Percentiles rank a stretch among this genome's conserved stretches.
phyloP scores from a whole-genome alignment of 2,888 invertebrate species.

The Eupeodes luniger region DNA sequence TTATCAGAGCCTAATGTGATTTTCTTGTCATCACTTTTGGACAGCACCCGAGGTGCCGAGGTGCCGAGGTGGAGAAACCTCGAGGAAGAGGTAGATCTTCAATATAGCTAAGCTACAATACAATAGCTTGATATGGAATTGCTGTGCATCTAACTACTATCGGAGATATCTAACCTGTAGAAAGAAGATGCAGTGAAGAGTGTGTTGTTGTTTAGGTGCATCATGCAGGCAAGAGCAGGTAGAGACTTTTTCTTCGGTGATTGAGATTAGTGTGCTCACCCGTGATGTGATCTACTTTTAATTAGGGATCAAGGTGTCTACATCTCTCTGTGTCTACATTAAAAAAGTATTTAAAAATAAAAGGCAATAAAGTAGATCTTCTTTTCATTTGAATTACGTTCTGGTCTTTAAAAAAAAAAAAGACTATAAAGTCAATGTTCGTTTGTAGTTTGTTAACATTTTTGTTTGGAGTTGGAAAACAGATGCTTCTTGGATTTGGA shows the following conservation, averaged over 20 bases:
- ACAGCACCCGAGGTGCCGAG: slow-evolving; percentile 48
- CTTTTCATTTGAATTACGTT: slow-evolving; percentile 14
- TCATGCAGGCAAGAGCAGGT: slow-evolving; percentile 33
- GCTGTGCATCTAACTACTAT: too few relatives aligned
- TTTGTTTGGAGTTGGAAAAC: slow-evolving; percentile 34
- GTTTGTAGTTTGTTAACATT: slow-evolving; percentile 54
- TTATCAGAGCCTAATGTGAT: slow-evolving; percentile 75
- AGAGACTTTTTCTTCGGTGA: slow-evolving; percentile 17
- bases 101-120: neutral
- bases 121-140: too few relatives aligned
- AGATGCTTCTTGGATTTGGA: slow-evolving; percentile 22
- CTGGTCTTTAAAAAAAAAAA: slow-evolving; percentile 24
- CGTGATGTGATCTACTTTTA: slow-evolving; percentile 72
- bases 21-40: slow-evolving; percentile 73
- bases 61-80: neutral
- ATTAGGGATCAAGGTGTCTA: slow-evolving; percentile 60
- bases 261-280: slow-evolving; percentile 58
- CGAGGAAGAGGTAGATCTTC: slow-evolving; percentile 23
- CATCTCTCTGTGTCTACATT: slow-evolving; percentile 27
- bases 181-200: slow-evolving; percentile 13
- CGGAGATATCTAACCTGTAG: too few relatives aligned
- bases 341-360: neutral
- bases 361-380: slow-evolving; percentile 36
- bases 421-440: slow-evolving; percentile 37
- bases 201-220: neutral